Evolutionary conservation across 2,888 invertebrate genomes (phyloP).

Genomic region (Drosophila anomalata): DNA sequence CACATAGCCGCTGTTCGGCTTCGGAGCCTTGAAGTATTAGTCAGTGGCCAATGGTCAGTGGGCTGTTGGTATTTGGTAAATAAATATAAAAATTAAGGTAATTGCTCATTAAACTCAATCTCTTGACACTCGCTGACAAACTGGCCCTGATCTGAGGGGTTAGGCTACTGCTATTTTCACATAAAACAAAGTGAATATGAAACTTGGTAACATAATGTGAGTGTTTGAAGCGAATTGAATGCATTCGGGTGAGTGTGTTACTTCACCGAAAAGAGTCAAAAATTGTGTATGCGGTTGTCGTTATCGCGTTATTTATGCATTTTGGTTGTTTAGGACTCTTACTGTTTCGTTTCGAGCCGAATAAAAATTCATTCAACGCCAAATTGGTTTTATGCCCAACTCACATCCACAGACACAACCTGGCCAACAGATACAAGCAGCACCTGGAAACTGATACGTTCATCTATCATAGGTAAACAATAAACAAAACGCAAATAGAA

Average conservation of each 20-base stretch:
- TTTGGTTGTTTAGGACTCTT: conserved; percentile 46
- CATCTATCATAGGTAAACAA: conserved; percentile 74
- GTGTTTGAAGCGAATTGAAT: conserved; percentile 6
- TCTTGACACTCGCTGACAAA: conserved; percentile 52
- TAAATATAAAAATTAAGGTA: conserved; percentile 47
- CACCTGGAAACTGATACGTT: conserved; percentile 62
- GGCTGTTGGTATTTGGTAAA: conserved; percentile 23
- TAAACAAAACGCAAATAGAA: conserved; percentile 77
- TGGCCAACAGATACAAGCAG: conserved; percentile 26
- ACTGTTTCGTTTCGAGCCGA: conserved; percentile 39
- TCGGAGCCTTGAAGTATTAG: conserved; percentile 48
- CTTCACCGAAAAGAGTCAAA: neutral
- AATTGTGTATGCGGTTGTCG: conserved; percentile 60
- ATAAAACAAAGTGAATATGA: conserved; percentile 7
- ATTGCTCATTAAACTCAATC: conserved; percentile 41
- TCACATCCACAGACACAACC: conserved; percentile 31
- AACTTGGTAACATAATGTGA: neutral
- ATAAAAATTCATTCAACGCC: conserved; percentile 63
- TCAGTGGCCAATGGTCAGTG: neutral
- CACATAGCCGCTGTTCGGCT: conserved; percentile 15
- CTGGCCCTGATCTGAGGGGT: conserved; percentile 8
- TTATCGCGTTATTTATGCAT: conserved; percentile 61
- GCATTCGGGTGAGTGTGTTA: neutral
- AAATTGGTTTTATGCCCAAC: conserved; percentile 47
- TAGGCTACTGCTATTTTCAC: conserved; percentile 2